These are phyloP conservation scores for Anableps anableps DNA, from an alignment of 2,797 vertebrate genomes.

Conservation along the genomic window DNA sequence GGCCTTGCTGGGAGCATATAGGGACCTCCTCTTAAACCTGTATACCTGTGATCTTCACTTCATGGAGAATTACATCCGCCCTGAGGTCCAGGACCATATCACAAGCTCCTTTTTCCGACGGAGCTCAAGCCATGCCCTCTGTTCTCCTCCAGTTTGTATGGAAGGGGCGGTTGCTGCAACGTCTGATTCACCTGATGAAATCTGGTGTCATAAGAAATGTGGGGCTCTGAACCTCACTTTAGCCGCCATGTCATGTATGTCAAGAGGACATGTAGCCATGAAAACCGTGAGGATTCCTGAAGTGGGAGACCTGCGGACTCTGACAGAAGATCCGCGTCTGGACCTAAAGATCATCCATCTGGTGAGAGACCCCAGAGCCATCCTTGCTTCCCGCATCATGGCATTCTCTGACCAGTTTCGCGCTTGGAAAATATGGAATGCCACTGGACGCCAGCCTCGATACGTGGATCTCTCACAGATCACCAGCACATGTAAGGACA, in stretches of 20 bases:
- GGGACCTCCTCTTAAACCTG: conserved; percentile 84
- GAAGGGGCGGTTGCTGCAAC: conserved; percentile 33
- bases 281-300: conserved; percentile 82
- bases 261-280: conserved; percentile 76
- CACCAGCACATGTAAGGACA: conserved; percentile 82
- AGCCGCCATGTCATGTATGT: conserved; percentile 75
- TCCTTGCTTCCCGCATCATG: conserved; percentile 82
- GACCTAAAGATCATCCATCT: conserved; percentile 85
- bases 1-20: conserved; percentile 80
- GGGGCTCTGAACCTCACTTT: conserved; percentile 80
- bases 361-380: conserved; percentile 85
- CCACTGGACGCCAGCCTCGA: conserved; percentile 79
- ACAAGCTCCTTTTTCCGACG: conserved; percentile 78
- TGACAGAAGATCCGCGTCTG: conserved; percentile 84
- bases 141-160: conserved; percentile 81
- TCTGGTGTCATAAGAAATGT: conserved; percentile 82
- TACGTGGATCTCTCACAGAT: conserved; percentile 83
- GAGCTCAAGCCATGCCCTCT: conserved; percentile 82
- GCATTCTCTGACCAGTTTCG: conserved; percentile 82
- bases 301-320: conserved; percentile 76
- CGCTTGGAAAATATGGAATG: conserved; percentile 86
- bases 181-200: conserved; percentile 68
- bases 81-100: conserved; percentile 79
- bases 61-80: conserved; percentile 83
- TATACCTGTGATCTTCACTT: conserved; percentile 84